Conservation (phyloP, 2,888 invertebrate species). For the Sussaba pulchella region DNA sequence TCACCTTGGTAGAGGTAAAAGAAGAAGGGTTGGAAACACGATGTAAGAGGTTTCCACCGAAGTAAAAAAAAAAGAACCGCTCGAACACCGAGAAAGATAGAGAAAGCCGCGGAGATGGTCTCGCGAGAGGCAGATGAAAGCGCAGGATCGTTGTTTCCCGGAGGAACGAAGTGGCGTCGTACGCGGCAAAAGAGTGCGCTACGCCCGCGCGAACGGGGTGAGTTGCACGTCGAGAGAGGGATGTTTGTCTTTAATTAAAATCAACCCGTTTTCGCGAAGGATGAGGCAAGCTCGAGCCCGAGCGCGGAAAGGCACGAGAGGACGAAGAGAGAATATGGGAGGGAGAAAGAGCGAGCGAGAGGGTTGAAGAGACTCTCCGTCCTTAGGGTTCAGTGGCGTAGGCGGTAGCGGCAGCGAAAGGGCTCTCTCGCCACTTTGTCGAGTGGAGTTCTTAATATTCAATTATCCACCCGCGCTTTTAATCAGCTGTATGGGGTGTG, state of each 20-base stretch:
- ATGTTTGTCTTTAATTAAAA: slow-evolving; percentile 83
- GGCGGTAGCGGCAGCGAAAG: slow-evolving; percentile 16
- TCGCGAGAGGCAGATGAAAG: slow-evolving; percentile 18
- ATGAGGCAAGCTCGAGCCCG: slow-evolving; percentile 33
- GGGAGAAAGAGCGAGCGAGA: slow-evolving; percentile 27
- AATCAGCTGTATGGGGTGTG: slow-evolving; percentile 74
- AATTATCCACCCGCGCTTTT: slow-evolving; percentile 80
- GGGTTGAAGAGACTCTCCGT: slow-evolving; percentile 15
- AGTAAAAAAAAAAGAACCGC: slow-evolving; percentile 54
- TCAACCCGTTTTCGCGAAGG: slow-evolving; percentile 71
- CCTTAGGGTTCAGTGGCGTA: slow-evolving; percentile 12
- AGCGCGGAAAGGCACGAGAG: slow-evolving; percentile 35
- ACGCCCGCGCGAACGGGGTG: slow-evolving; percentile 1
- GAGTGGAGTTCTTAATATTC: slow-evolving; percentile 80
- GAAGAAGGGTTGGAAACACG: slow-evolving; percentile 21
- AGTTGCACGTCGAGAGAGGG: slow-evolving; percentile 65
- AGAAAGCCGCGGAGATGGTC: slow-evolving; percentile 2
- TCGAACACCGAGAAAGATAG: slow-evolving; percentile 13
- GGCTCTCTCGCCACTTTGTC: slow-evolving; percentile 72
- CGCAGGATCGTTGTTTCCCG: slow-evolving; percentile 48
- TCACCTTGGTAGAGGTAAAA: too few species aligned
- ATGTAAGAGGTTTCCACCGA: slow-evolving; percentile 19
- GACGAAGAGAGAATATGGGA: slow-evolving; percentile 22
- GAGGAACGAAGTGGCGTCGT: slow-evolving; percentile 37
- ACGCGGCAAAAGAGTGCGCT: slow-evolving; percentile 16